phyloP scores from a whole-genome alignment of 2,888 invertebrate species.

The Trachelus iudaicus region DNA sequence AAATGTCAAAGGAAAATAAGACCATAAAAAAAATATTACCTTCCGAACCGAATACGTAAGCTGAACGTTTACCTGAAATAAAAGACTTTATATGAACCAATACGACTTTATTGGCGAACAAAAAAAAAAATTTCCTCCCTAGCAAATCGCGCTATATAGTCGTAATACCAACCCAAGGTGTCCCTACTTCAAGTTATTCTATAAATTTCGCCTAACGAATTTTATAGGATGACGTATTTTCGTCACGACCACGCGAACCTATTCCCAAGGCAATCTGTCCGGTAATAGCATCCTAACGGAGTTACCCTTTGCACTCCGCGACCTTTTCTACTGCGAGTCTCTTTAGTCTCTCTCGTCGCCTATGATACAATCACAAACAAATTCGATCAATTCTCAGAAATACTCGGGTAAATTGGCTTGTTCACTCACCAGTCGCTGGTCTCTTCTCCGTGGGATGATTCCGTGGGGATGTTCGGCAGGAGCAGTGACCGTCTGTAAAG shows the following conservation, averaged over 20 bases:
- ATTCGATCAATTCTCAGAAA: slow-evolving; percentile 38
- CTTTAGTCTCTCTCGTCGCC: slow-evolving; percentile 16
- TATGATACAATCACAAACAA: slow-evolving; percentile 38
- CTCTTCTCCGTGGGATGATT: neutral
- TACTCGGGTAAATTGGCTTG: slow-evolving; percentile 34
- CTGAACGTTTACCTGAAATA: neutral
- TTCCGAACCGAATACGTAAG: neutral
- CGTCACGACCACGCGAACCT: slow-evolving; percentile 34
- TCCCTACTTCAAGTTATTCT: neutral
- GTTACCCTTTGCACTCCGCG: slow-evolving; percentile 37
- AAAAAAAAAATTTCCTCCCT: too few relatives aligned
- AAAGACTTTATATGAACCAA: neutral
- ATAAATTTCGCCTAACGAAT: slow-evolving; percentile 32
- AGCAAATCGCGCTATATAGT: neutral
- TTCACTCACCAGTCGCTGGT: slow-evolving; percentile 16
- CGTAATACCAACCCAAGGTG: neutral
- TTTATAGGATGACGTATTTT: slow-evolving; percentile 31
- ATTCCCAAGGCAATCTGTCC: slow-evolving; percentile 45
- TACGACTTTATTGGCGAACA: neutral
- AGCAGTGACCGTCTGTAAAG: neutral
- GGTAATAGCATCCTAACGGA: slow-evolving; percentile 42
- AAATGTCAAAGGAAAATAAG: neutral
- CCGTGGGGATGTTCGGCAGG: neutral
- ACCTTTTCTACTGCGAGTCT: slow-evolving; percentile 18
- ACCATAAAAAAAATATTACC: neutral